phyloP scores from a whole-genome alignment of 2,888 invertebrate genomes.

The Hyles lineata region DNA sequence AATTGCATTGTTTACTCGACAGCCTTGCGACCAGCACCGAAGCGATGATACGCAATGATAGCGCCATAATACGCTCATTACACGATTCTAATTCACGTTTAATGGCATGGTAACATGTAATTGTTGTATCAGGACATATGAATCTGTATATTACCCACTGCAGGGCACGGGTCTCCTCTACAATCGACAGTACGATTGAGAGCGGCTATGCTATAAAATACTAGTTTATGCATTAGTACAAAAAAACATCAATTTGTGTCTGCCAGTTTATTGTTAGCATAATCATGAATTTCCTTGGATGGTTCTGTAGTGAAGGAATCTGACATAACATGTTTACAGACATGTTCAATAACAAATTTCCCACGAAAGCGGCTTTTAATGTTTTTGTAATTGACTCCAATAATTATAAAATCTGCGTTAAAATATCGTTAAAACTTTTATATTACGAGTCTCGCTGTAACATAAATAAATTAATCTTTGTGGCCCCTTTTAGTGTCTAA shows the following conservation, averaged over 20 bases:
- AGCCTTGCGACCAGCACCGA: background rate
- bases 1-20: conserved; percentile 2
- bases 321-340: no score
- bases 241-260: no score
- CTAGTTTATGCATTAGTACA: no score
- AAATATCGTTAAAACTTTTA: conserved; percentile 11
- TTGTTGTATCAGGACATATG: no score
- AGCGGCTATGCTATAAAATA: no score
- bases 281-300: no score
- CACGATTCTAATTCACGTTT: background rate
- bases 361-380: background rate
- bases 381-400: background rate
- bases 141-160: no score
- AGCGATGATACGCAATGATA: background rate
- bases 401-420: conserved; percentile 14
- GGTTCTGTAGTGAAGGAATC: no score
- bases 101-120: background rate
- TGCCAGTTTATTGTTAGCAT: no score
- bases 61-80: background rate
- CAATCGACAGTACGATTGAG: no score
- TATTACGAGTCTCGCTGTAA: background rate
- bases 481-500: conserved; percentile 16
- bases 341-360: no score
- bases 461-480: background rate
- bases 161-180: no score